Conservation (phyloP, 2,797 vertebrate species). For the Furcifer pardalis region DNA sequence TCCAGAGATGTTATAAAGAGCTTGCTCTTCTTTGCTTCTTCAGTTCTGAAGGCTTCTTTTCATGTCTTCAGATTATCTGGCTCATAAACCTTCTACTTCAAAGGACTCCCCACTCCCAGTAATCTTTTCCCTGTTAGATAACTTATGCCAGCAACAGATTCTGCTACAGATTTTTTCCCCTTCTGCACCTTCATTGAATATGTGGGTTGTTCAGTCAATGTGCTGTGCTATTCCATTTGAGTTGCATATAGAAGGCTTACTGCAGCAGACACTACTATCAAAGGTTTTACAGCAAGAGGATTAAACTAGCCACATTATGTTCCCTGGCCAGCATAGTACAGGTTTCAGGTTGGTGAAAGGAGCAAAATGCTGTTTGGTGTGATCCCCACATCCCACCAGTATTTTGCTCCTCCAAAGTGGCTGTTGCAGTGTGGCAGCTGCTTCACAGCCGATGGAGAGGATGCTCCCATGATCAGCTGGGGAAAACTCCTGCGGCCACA, state of each 20-base stretch:
- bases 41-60: not conserved
- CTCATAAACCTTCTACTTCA: not conserved
- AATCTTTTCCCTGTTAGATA: not conserved
- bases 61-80: not conserved
- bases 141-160: not conserved
- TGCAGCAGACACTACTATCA: not conserved
- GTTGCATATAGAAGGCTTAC: not conserved
- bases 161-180: not conserved
- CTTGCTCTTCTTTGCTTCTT: not conserved
- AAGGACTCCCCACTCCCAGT: not conserved
- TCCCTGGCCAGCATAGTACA: no score
- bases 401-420: no score
- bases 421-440: no score
- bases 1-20: not conserved
- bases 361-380: no score
- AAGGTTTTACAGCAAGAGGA: not conserved
- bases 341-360: no score
- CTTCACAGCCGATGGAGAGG: no score
- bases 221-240: not conserved
- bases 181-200: not conserved
- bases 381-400: no score
- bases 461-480: no score
- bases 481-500: no score
- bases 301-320: not conserved
- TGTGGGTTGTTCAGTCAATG: not conserved